Evolutionary conservation across 2,797 vertebrate species (phyloP), one percentile per base, ranked within the genome.

Genomic region (Parauchenoglanis ngamensis): DNA sequence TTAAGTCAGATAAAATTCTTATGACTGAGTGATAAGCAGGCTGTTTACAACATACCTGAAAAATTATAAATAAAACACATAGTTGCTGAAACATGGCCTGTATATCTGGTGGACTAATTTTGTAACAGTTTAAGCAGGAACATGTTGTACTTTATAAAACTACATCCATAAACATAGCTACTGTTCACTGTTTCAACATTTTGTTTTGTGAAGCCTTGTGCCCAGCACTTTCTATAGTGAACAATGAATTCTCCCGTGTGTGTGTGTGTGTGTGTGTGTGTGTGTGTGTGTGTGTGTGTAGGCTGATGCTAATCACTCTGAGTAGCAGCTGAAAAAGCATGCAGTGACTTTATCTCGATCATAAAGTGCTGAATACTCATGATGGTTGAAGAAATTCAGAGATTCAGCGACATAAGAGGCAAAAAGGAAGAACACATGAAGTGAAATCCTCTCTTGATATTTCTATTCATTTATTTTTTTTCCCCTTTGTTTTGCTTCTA

Each of bases 331-430:
- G 73, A 80, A 86, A 28, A 63, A 73, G 59, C 77, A 85, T 67
- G 52, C 80, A 46, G 56, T 67, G 73, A 86, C 49, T 54, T 67
- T 85, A 91, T 90, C 87, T 90, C 89, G 89, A 91, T 91, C 82
- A 49, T 65, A 89, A 84, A 90, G 25, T 88, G 89, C 90, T 90
- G 91, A 91, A 86, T 82, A 76, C 67, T 56, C 57, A 83, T 19
- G 85, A 88, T 89, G 76, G 76, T 78, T 72, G 81, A 28, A 49
- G 25, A 65, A 82, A 82, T 82, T 21, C 77, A 54, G 52, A 82
- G 87, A 87, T 86, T 87, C 85, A 81, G 86, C 85, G 83, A 86
- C 54, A 68, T 57, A n/a, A 15, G 83, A 67, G 65, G 83, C 28
- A 57, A 78, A 78, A 78, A 78, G 76, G 23, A 65, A 81, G 23